These are phyloP conservation scores for Pseudococcus viburni DNA, from an alignment of 2,888 invertebrate species.

Conservation along the genomic window DNA sequence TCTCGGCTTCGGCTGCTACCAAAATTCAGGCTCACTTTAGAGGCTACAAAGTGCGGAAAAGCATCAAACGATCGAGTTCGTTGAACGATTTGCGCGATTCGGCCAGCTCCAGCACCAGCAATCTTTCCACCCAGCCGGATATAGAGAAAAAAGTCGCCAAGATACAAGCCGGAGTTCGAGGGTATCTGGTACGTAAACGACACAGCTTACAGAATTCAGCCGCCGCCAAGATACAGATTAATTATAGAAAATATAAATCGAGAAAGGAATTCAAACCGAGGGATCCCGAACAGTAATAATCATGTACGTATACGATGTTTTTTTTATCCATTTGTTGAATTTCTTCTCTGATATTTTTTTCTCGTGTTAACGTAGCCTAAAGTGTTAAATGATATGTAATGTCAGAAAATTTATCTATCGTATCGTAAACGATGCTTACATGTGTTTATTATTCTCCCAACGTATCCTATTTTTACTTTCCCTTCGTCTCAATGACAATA, in stretches of 20 bases:
- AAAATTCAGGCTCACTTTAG: conserved; percentile 76
- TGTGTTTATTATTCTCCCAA: not conserved
- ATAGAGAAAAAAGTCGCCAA: conserved; percentile 67
- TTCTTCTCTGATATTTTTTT: not conserved
- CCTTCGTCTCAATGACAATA: conserved; percentile 39
- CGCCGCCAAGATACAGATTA: conserved; percentile 63
- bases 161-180: conserved; percentile 69
- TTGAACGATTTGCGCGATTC: conserved; percentile 61
- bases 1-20: conserved; percentile 67
- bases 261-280: conserved; percentile 35
- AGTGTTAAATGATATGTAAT: not conserved
- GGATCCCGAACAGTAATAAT: conserved; percentile 9
- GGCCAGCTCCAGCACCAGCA: conserved; percentile 51
- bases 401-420: not conserved
- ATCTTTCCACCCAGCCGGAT: conserved; percentile 36
- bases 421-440: conserved; percentile 5
- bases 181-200: conserved; percentile 69
- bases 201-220: conserved; percentile 65
- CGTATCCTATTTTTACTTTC: conserved; percentile 25
- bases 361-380: conserved; percentile 13
- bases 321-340: conserved; percentile 1
- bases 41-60: conserved; percentile 72
- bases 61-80: conserved; percentile 60
- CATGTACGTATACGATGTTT: conserved; percentile 37
- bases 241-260: conserved; percentile 65